Evolutionary conservation across 2,113 vertebrate genomes (phyloP), one percentile per base, ranked within the genome.

Genomic region (Urocynchramus pylzowi): DNA sequence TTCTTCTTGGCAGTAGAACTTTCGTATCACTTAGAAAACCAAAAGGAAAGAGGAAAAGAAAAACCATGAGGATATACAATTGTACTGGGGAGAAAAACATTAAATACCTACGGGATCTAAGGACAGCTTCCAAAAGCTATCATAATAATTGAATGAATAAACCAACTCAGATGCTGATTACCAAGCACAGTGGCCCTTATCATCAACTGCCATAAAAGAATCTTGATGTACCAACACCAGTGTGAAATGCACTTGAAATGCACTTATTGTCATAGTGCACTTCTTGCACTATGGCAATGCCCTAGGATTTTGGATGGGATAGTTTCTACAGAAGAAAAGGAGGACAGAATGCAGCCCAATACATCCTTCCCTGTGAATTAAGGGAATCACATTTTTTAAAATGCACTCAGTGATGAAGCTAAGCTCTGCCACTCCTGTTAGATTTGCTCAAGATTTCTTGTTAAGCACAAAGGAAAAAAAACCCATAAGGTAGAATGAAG

Each of bases 1-100:
- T 93, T 90, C 61, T 87, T 94, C 54, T 88, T 93, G 63, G 70
- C 87, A 91, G 53, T 44, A 28, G 64, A 97, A 93, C 28, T 84
- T 88, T 39, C 0, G 10, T 27, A 84, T 79, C 87, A 84, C 37
- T 87, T 68, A 75, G 39, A 93, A 94, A 85, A 68, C 42, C 28
- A 42, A 76, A 76, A 89, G 54, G 47, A 87, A 83, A 87, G 44
- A 89, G 47, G 28, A 82, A 91, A 84, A 95, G 33, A 60, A 91
- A 82, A 13, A 53, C 54, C 39, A 64, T 24, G 30, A 71, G 19
- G 28, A 60, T 80, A 77, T 47, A 54, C 33, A 88, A 22, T 69
- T 69, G 59, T 53, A 56, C 41, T 87, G 59, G 49, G 54, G 24
- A 87, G 37, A 79, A 88, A 91, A 81, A 81, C 49, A 41, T 11